Evolutionary conservation across 2,888 invertebrate genomes (phyloP).

Genomic region (Rhimphoctona megacephalus): DNA sequence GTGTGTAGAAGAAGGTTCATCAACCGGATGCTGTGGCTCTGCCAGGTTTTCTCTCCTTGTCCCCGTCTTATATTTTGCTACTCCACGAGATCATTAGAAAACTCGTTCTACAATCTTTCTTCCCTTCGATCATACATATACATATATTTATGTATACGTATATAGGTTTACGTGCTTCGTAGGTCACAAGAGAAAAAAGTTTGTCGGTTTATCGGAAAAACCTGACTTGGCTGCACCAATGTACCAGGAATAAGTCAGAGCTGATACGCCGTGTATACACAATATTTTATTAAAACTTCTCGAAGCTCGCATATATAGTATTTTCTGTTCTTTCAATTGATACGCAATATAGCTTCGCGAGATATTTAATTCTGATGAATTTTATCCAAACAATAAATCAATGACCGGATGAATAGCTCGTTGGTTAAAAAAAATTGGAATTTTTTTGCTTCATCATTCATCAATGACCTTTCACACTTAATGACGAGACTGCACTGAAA

Average conservation of each 20-base stretch:
- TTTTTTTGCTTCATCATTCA: slow-evolving; percentile 14
- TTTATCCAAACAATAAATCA: slow-evolving; percentile 43
- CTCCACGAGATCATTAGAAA: slow-evolving; percentile 65
- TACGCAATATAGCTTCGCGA: neutral
- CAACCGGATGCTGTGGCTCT: slow-evolving; percentile 61
- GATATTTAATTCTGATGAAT: slow-evolving; percentile 52
- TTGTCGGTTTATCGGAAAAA: slow-evolving; percentile 59
- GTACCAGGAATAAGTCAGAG: slow-evolving; percentile 44
- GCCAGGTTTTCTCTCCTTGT: slow-evolving; percentile 17
- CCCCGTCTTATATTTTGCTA: slow-evolving; percentile 22
- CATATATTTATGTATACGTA: slow-evolving; percentile 8
- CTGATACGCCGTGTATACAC: slow-evolving; percentile 36
- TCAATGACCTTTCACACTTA: neutral
- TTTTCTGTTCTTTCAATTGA: slow-evolving; percentile 28
- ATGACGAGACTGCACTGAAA: too few species aligned
- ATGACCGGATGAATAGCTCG: slow-evolving; percentile 36
- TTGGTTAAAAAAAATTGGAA: slow-evolving; percentile 7
- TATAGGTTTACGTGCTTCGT: neutral
- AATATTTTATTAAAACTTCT: slow-evolving; percentile 65
- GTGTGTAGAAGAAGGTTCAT: slow-evolving; percentile 59
- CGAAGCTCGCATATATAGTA: slow-evolving; percentile 35
- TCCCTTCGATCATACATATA: slow-evolving; percentile 6
- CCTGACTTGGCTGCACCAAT: slow-evolving; percentile 48
- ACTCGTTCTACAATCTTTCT: slow-evolving; percentile 63
- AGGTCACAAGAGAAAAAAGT: slow-evolving; percentile 50